phyloP scores from a whole-genome alignment of 2,797 vertebrate genomes.

The Pantherophis vulpinus region DNA sequence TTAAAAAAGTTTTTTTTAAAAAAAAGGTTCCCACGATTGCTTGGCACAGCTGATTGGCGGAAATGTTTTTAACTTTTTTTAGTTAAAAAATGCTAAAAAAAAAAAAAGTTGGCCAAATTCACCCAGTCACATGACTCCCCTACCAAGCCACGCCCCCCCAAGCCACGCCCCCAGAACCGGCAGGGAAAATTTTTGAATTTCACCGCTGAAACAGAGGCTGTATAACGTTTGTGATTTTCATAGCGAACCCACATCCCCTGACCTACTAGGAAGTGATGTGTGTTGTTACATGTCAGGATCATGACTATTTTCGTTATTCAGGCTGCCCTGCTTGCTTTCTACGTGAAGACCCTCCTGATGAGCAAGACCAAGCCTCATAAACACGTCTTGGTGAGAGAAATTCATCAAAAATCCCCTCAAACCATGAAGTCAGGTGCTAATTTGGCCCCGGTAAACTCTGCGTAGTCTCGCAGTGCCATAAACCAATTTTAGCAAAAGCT shows the following conservation, averaged over 20 bases:
- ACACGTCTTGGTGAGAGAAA: slow-evolving; percentile 83
- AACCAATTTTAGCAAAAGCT: neutral
- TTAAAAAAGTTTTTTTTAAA: no score
- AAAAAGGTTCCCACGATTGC: no score
- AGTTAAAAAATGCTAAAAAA: no score
- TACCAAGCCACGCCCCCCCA: no score
- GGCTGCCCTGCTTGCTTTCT: slow-evolving; percentile 89
- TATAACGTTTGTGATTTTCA: neutral
- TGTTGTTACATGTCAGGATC: no score
- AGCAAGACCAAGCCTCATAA: slow-evolving; percentile 90
- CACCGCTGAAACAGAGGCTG: neutral
- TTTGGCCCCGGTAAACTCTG: neutral
- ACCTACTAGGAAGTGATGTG: neutral
- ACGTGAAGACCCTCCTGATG: slow-evolving; percentile 90
- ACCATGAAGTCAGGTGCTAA: neutral
- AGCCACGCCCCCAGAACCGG: no score
- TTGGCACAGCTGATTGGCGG: no score
- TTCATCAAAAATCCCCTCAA: no score
- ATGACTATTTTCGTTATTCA: slow-evolving; percentile 59
- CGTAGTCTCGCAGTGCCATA: neutral
- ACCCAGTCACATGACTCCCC: no score
- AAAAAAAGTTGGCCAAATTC: no score
- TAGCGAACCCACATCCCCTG: neutral
- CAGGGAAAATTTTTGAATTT: no score
- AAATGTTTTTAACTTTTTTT: no score